Evolutionary conservation across 2,797 vertebrate genomes (phyloP).

Genomic region (Phoebastria nigripes): DNA sequence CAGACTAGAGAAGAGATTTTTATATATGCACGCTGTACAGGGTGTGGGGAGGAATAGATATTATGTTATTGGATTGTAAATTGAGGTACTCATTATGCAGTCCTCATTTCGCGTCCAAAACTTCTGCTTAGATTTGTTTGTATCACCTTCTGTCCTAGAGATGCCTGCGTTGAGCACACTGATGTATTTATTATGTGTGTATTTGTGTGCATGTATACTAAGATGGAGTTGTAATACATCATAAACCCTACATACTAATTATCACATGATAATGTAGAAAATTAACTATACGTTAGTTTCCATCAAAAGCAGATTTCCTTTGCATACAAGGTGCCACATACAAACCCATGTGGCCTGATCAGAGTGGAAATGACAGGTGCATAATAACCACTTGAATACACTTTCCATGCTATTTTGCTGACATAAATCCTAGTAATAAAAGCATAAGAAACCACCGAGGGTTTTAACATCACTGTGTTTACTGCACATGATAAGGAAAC

Average conservation of each 20-base stretch:
- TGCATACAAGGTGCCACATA: neutral
- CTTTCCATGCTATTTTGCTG: neutral
- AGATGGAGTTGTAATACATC: neutral
- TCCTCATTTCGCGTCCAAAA: neutral
- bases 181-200: neutral
- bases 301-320: constrained; percentile 8
- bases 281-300: neutral
- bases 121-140: constrained; percentile 20
- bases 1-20: neutral
- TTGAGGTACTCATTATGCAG: neutral
- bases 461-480: neutral
- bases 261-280: constrained; percentile 17
- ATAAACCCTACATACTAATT: neutral
- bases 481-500: neutral
- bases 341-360: neutral
- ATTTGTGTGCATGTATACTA: neutral
- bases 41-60: neutral
- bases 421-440: neutral
- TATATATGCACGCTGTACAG: neutral
- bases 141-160: neutral
- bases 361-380: neutral
- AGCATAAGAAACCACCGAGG: neutral
- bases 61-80: neutral
- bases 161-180: neutral
- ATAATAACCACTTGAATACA: neutral